Percentiles rank a stretch among this genome's conserved stretches.
phyloP scores from a whole-genome alignment of 2,797 vertebrate species.

The Amazona ochrocephala region DNA sequence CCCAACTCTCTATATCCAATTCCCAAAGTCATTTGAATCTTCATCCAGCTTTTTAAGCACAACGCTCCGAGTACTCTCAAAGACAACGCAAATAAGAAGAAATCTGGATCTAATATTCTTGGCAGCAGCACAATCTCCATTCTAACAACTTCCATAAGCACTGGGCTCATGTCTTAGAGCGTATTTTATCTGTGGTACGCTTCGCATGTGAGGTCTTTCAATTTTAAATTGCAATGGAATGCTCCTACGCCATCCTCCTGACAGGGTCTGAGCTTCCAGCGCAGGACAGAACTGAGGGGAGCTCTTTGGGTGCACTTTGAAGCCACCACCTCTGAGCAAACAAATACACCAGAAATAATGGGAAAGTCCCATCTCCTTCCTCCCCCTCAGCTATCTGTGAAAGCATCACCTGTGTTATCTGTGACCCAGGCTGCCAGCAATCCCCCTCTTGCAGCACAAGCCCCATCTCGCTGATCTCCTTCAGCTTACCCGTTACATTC shows the following conservation, averaged over 20 bases:
- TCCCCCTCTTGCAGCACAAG: neutral
- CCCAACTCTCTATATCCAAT: neutral
- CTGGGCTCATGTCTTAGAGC: neutral
- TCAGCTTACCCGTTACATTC: neutral
- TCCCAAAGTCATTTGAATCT: neutral
- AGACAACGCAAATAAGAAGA: neutral
- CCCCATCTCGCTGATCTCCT: neutral
- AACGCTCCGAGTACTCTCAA: neutral
- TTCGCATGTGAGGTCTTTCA: neutral
- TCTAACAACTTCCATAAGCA: neutral
- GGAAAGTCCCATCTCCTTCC: neutral
- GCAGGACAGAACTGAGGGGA: neutral
- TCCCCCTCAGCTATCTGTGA: neutral
- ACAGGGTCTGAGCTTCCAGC: neutral
- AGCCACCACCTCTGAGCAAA: neutral
- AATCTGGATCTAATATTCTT: neutral
- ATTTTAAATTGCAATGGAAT: neutral
- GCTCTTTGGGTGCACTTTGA: neutral
- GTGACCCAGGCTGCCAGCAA: neutral
- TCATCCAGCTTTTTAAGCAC: neutral
- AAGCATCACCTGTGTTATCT: neutral
- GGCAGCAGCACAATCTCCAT: neutral
- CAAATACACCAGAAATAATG: neutral
- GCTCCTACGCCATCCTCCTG: neutral
- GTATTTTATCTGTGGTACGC: neutral